phyloP scores from a whole-genome alignment of 2,888 invertebrate species.

The Trissolcus brochymenae region DNA sequence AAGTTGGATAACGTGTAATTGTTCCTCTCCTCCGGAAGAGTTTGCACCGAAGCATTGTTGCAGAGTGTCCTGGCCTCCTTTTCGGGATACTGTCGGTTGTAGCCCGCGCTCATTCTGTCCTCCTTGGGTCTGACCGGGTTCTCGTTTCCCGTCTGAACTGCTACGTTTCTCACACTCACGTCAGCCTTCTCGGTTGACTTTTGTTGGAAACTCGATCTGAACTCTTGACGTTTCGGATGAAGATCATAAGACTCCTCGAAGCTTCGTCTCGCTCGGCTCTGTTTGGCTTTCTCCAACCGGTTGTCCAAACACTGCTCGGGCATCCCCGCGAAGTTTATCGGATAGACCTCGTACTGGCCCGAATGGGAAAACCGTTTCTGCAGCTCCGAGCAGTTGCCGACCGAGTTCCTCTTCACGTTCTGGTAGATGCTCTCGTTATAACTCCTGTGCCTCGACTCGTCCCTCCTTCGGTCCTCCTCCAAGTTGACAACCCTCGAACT shows the following conservation, averaged over 20 bases:
- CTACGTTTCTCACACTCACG: slow-evolving; percentile 56
- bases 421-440: slow-evolving; percentile 33
- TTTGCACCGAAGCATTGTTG: slow-evolving; percentile 63
- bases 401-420: slow-evolving; percentile 48
- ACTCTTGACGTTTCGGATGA: slow-evolving; percentile 34
- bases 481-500: slow-evolving; percentile 34
- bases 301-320: slow-evolving; percentile 16
- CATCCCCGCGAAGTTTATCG: slow-evolving; percentile 24
- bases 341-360: slow-evolving; percentile 50
- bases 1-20: slow-evolving; percentile 36
- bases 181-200: slow-evolving; percentile 10
- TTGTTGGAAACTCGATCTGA: slow-evolving; percentile 5
- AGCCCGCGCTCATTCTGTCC: slow-evolving; percentile 30
- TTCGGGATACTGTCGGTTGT: slow-evolving; percentile 45
- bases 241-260: slow-evolving; percentile 21
- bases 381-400: slow-evolving; percentile 44
- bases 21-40: slow-evolving; percentile 25
- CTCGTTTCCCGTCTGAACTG: slow-evolving; percentile 59
- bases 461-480: slow-evolving; percentile 33
- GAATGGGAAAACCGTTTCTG: slow-evolving; percentile 38
- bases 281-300: slow-evolving; percentile 37
- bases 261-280: slow-evolving; percentile 22
- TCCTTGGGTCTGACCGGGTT: slow-evolving; percentile 14
- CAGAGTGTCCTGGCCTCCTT: slow-evolving; percentile 49
- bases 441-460: slow-evolving; percentile 28